Conservation (phyloP, 2,113 vertebrate species). For the Vombatus ursinus region DNA sequence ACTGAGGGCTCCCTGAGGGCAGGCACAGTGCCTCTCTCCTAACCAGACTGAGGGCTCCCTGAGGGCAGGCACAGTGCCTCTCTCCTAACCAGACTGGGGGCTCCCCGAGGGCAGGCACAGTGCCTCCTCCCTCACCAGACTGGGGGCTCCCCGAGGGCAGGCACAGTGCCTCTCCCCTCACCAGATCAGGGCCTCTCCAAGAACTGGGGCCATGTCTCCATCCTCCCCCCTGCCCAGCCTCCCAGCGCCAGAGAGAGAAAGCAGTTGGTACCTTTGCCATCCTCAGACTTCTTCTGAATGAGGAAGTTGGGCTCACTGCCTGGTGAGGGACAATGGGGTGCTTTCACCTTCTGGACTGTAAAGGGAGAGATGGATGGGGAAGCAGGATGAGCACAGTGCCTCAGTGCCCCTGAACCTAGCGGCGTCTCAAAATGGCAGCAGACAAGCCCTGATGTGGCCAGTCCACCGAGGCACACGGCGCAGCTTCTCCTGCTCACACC, state of each 20-base stretch:
- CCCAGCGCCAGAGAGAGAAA: neutral
- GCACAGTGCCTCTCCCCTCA: no score
- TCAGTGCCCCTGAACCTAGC: neutral
- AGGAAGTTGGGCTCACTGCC: conserved; percentile 90
- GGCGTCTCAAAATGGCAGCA: neutral
- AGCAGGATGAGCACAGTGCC: neutral
- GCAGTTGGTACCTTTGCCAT: conserved; percentile 89
- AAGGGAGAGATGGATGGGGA: conserved; percentile 56
- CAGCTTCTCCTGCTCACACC: neutral
- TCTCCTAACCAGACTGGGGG: neutral
- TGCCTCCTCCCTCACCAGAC: neutral
- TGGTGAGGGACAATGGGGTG: conserved; percentile 88
- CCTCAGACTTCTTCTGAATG: conserved; percentile 91
- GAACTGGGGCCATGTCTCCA: neutral
- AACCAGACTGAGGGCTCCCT: no score
- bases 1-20: neutral
- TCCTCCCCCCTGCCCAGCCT: neutral
- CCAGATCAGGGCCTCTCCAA: conserved; percentile 78
- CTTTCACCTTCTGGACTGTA: conserved; percentile 88
- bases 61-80: no score
- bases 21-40: neutral
- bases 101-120: no score
- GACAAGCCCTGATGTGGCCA: neutral
- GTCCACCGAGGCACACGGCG: neutral
- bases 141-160: no score